Base-by-base conservation (phyloP, 2,797 vertebrate genomes). In the Manis javanica region DNA sequence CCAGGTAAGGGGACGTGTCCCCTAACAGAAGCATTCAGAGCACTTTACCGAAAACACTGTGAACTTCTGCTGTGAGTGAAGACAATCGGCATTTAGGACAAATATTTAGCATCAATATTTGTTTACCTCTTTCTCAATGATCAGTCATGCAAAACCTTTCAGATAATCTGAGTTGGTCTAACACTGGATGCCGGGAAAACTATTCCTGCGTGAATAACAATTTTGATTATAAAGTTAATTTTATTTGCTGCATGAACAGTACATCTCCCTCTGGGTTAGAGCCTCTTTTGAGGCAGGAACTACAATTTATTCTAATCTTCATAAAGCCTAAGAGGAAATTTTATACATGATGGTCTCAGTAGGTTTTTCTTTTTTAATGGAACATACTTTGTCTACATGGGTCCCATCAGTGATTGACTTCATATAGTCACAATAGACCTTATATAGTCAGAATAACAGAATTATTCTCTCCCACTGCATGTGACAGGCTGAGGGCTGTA, bases 31-130 rank as follows among this genome's bases (percentile, higher is more conserved):
- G 31, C 29, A 46, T 78, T 83, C 85, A 84, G 3, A 37, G n/a
- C 8, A 39, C 59, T 95, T 86, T 66, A 61, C 74, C 68, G 74
- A 82, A 96, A 94, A 8, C 18, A 55, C 16, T 86, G n/a, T 63
- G 31, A 86, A 86, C 68, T 64, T 95, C 63, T 53, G 31, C n/a
- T 92, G 29, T 34, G 68, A 64, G 42, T 37, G 23, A 66, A 71
- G 53, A 7, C 75, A 75, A 13, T 4, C 9, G 64, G 31, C 16
- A 91, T 34, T n/a, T 18, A 46, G 59, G 49, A 91, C 68, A 94
- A 74, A 87, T 31, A 86, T 11, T 88, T 59, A 71, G 37, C 13
- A 19, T 13, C 0, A 15, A 13, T 24, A 34, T 91, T 78, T 77
- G 14, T 55, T 92, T 61, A 37, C 42, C 15, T 39, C 34, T 78